phyloP scores from a whole-genome alignment of 2,888 invertebrate genomes.

The Malthinus seriepunctatus region DNA sequence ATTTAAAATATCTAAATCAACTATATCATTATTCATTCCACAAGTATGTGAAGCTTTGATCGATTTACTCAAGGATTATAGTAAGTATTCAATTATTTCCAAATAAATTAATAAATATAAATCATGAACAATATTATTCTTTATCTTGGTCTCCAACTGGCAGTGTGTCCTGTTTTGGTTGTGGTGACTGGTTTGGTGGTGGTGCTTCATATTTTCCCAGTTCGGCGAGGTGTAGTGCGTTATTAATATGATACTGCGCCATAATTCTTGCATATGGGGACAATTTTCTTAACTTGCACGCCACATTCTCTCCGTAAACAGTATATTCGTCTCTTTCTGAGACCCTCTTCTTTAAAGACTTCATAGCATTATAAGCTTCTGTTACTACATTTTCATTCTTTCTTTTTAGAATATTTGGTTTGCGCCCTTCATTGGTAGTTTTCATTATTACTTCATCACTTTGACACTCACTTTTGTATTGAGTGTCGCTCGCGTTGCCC shows the following conservation, averaged over 20 bases:
- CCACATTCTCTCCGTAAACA: conserved; percentile 15
- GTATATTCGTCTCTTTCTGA: conserved; percentile 25
- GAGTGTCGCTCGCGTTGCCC: not conserved
- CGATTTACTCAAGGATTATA: not conserved
- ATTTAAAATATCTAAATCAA: not conserved
- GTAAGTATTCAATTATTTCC: too few relatives aligned
- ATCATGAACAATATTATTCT: too few relatives aligned
- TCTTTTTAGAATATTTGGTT: too few relatives aligned
- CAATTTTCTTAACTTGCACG: conserved; percentile 8
- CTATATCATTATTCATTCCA: not conserved
- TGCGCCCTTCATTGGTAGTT: too few relatives aligned
- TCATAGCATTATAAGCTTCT: conserved; percentile 26
- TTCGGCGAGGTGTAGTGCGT: conserved; percentile 4
- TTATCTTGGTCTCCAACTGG: not conserved
- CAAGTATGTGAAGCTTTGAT: not conserved
- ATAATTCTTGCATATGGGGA: not conserved
- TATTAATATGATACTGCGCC: conserved; percentile 2
- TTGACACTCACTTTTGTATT: too few relatives aligned
- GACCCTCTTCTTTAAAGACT: conserved; percentile 19
- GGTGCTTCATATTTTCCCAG: not conserved
- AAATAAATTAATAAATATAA: too few relatives aligned
- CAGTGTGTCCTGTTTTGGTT: conserved; percentile 1
- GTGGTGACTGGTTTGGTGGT: not conserved
- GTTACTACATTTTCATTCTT: too few relatives aligned
- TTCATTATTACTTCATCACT: too few relatives aligned